Evolutionary conservation across 2,113 vertebrate genomes (phyloP), one percentile per base, ranked within the genome.

Genomic region (Nicator chloris): DNA sequence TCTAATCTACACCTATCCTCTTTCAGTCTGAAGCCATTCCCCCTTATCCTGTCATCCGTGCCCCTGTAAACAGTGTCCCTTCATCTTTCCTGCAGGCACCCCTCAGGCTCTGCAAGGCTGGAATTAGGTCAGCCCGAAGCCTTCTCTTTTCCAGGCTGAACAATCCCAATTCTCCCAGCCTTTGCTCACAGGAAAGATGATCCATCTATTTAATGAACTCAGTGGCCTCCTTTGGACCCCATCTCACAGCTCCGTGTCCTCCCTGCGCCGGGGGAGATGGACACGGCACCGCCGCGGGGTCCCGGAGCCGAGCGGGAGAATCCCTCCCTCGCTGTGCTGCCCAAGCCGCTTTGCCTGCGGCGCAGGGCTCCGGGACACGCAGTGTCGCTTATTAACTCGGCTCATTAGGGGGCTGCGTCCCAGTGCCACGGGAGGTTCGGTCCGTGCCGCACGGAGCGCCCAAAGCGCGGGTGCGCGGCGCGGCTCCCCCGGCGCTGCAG

Each of bases 381-480:
- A 8, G 0, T 1, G 35, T 14, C n/a, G 6, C 13, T 35, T 8
- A 54, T 13, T 35, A 64, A 26, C 64, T 8, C 3, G 20, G 9
- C 28, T 33, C 18, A n/a, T 27, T 23, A 33, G 21, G 13, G 8
- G 50, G 5, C 20, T 15, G 44, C 50, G 4, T 17, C 28, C 24
- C 65, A 22, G 0, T 9, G 16, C 56, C 31, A 2, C 2, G 23
- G 64, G 10, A 2, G 3, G 44, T 8, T 13, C 3, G 4, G 35
- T 27, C 7, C 13, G 24, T 12, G 11, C 14, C 8, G 76, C 44
- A 2, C 5, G 1, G 8, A 14, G 75, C 70, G 2, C 30, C 30
- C 24, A 0, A 13, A 6, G 0, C 33, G 0, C 4, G 47, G 57
- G 0, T 1, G 39, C 1, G 69, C 22, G 19, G 60, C 28, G 0